Evolutionary conservation across 2,888 invertebrate species (phyloP), one percentile per base, ranked within the genome.

Genomic region (Drosophila pegasa): DNA sequence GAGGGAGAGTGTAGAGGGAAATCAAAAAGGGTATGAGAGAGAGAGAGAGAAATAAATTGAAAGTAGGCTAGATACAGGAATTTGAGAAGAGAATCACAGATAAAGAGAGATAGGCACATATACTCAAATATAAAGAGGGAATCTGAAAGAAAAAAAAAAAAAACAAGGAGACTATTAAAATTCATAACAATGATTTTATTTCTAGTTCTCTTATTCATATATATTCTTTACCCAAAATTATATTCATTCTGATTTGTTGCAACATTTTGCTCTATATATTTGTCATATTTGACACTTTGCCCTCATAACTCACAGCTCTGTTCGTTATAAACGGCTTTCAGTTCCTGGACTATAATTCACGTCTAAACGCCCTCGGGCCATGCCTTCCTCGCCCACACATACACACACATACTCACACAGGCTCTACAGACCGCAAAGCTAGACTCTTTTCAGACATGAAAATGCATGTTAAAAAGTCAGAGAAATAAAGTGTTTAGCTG

Each of bases 391-490:
- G 9, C 31, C 16, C n/a, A 61, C 74, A 67, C 43, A 59, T 48
- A 22, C 35, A 22, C n/a, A 56, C 64, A 73, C 48, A 59, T n/a
- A n/a, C 52, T 16, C 14, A 12, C 12, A 18, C 29, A 29, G 18
- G 8, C 18, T 29, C 12, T 57, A 80, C 61, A 66, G 52, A 69
- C 68, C 67, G 64, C 67, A 69, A 54, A 62, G 68, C 60, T 58
- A 81, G 85, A 83, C 85, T 78, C 66, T 56, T 78, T 80, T 80
- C 71, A 62, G 75, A 83, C 87, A 85, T 71, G 71, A 70, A 75
- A 80, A 78, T 80, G 84, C 84, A 75, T 67, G 73, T 75, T 75
- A 62, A 84, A 75, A 72, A 81, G n/a, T 87, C 81, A 74, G 71
- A 84, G 73, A 62, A 59, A 57, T 59, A 76, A 40, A 58, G n/a